Conservation (phyloP, 2,113 vertebrate genomes). For the Ammodramus savannarum region DNA sequence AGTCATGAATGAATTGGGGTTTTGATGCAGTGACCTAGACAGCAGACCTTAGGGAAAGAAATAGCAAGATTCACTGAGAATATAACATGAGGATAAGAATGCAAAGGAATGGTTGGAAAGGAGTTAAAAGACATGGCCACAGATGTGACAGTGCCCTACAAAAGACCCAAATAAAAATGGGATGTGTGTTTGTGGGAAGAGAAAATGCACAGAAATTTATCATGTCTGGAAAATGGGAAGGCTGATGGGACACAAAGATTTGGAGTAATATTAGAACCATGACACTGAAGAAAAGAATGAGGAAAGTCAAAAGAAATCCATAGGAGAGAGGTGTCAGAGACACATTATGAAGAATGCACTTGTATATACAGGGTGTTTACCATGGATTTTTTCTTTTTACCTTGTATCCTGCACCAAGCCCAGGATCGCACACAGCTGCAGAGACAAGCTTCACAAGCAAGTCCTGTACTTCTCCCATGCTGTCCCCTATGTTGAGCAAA, state of each 20-base stretch:
- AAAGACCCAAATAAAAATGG: neutral
- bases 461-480: conserved; percentile 86
- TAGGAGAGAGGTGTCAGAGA: neutral
- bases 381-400: conserved; percentile 68
- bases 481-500: conserved; percentile 85
- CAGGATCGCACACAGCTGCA: conserved; percentile 89
- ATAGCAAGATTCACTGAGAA: neutral
- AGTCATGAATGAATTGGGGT: neutral
- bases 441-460: conserved; percentile 90
- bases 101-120: fast-evolving
- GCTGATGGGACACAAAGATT: neutral
- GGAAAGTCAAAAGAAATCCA: neutral
- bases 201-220: neutral
- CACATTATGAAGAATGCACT: fast-evolving
- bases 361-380: neutral
- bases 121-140: neutral
- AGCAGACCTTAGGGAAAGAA: neutral
- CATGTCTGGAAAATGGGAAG: neutral
- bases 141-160: neutral
- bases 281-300: neutral
- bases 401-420: conserved; percentile 87
- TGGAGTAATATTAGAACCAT: neutral
- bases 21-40: neutral
- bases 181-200: neutral
- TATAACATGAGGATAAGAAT: neutral